phyloP scores from a whole-genome alignment of 2,797 vertebrate genomes.

The Gephyroberyx darwinii region DNA sequence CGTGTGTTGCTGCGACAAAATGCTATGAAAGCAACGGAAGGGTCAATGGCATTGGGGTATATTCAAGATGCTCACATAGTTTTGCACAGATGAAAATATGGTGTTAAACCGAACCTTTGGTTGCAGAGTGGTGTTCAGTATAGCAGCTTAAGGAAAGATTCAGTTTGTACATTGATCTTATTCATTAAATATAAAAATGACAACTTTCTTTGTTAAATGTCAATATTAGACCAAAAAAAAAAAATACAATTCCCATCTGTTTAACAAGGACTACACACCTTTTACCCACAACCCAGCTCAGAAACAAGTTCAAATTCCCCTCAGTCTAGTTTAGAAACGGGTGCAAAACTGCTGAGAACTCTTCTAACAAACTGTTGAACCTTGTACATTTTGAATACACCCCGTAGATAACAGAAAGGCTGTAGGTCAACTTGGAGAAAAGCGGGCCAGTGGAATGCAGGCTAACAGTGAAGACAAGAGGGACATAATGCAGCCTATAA shows the following conservation, averaged over 20 bases:
- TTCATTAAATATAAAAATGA: conserved; percentile 26
- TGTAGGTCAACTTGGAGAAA: conserved; percentile 27
- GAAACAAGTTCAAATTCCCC: conserved; percentile 46
- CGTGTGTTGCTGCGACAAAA: conserved; percentile 54
- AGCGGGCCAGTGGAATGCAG: conserved; percentile 37
- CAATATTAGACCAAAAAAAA: conserved; percentile 29
- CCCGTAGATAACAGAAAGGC: conserved; percentile 43
- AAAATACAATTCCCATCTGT: conserved; percentile 19
- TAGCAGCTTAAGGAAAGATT: conserved; percentile 38
- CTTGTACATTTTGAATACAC: conserved; percentile 46
- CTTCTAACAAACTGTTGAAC: conserved; percentile 2
- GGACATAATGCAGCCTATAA: conserved; percentile 47
- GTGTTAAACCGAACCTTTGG: conserved; percentile 21
- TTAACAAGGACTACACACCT: conserved; percentile 7
- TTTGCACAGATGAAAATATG: conserved; percentile 18
- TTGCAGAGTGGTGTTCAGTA: conserved; percentile 36
- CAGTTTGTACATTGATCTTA: conserved; percentile 28
- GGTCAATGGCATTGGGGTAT: conserved; percentile 34
- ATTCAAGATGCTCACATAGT: conserved; percentile 40
- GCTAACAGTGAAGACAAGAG: conserved; percentile 26
- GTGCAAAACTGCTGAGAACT: conserved; percentile 55
- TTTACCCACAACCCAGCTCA: conserved; percentile 31
- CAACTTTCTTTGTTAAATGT: conserved; percentile 37
- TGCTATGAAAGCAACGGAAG: conserved; percentile 39
- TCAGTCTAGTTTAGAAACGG: conserved; percentile 47